These are phyloP conservation scores for Agrypnus murinus DNA, from an alignment of 2,888 invertebrate species.

Conservation along the genomic window DNA sequence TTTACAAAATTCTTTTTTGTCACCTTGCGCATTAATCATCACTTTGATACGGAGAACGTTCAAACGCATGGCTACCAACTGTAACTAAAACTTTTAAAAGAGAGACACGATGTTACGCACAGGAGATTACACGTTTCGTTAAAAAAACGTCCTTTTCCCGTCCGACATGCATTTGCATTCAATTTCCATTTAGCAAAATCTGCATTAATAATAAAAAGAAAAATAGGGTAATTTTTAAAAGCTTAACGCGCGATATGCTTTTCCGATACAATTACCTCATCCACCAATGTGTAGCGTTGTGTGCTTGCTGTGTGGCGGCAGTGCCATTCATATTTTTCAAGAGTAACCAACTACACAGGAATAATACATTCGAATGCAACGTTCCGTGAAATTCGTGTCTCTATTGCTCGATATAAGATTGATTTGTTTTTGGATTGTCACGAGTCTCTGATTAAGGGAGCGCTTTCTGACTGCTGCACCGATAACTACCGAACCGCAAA, in stretches of 20 bases:
- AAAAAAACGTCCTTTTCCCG: not conserved
- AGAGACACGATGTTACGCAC: conserved; percentile 16
- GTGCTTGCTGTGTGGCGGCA: too few relatives aligned
- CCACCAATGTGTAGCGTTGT: not conserved
- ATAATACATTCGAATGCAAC: conserved; percentile 40
- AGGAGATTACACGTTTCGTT: conserved; percentile 12
- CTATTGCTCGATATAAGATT: conserved; percentile 57
- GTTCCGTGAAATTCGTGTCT: conserved; percentile 58
- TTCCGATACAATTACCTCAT: conserved; percentile 10
- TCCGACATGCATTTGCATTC: conserved; percentile 1
- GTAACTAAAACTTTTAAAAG: conserved; percentile 8
- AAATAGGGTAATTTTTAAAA: conserved; percentile 13
- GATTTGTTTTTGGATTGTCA: conserved; percentile 59
- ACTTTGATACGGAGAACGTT: not conserved
- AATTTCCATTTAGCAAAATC: conserved; percentile 1
- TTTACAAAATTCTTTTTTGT: conserved; percentile 10
- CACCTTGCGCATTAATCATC: conserved; percentile 21
- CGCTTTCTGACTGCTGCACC: conserved; percentile 47
- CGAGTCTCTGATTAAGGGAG: conserved; percentile 57
- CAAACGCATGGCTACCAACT: conserved; percentile 10
- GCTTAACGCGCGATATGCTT: not conserved
- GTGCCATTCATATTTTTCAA: not conserved
- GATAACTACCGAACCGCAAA: conserved; percentile 57
- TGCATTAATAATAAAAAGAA: not conserved
- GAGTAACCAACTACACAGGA: not conserved